phyloP scores from a whole-genome alignment of 2,797 vertebrate genomes.

The Acrocephalus scirpaceus region DNA sequence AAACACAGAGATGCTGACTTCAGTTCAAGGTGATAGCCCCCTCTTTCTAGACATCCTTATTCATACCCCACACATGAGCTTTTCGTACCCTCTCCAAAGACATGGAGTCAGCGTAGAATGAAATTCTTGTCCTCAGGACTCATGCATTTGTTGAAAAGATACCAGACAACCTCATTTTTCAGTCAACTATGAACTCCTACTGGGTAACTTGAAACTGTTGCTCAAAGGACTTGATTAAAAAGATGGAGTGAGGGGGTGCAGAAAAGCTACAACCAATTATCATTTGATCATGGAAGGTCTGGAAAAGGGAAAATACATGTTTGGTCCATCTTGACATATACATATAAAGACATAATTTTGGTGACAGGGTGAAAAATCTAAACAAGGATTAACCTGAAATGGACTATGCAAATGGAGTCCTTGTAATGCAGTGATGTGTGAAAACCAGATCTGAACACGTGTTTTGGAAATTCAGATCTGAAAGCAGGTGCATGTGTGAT shows the following conservation, averaged over 20 bases:
- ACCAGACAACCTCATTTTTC: background rate
- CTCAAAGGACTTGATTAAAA: background rate
- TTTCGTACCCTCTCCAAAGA: background rate
- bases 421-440: background rate
- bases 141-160: background rate
- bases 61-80: fast-evolving
- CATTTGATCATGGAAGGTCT: background rate
- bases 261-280: background rate
- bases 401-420: background rate
- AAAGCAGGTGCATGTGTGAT: background rate
- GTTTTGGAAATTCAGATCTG: background rate
- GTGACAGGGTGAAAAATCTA: background rate
- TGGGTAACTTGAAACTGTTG: background rate
- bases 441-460: background rate
- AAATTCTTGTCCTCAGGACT: background rate
- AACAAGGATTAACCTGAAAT: background rate
- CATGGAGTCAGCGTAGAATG: background rate
- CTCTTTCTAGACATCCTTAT: background rate
- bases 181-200: background rate
- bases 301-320: background rate
- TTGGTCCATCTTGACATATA: background rate
- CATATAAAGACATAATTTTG: background rate
- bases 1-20: background rate
- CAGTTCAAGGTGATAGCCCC: background rate
- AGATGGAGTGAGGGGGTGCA: background rate